Base-by-base conservation (phyloP, 2,113 vertebrate species). In the pig (Sus scrofa) region DNA sequence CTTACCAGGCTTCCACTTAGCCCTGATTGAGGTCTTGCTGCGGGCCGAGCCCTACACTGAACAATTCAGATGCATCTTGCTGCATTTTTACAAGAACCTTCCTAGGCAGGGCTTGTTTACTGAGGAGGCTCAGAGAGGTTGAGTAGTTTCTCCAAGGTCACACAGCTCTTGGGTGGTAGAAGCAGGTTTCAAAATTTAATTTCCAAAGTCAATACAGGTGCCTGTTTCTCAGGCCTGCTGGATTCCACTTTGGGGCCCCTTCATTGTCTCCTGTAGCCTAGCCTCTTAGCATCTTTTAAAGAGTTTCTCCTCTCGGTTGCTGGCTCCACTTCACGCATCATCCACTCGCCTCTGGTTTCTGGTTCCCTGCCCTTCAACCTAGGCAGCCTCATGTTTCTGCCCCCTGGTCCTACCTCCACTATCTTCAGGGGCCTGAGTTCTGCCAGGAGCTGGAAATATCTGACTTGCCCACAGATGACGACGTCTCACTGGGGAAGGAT, bases 241-340 rank as follows among this genome's bases (percentile, higher is more conserved):
- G 19, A 34, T 18, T 83, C 39, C 5, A 8, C 65, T 39, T 32
- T 56, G 10, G 27, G 27, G 78, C 26, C 37, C 32, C 27, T 83
- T 63, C 34, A 1, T 19, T 20, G 26, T 52, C 37, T 71, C 50
- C 20, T 2, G 27, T 5, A 32, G 75, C 39, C 60, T 39, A 39
- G 0, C 27, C 54, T 18, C 18, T 81, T 20, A 15, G 71, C 32
- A 18, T 60, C 50, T 79, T 63, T 60, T 44, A 4, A 32, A 24
- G 2, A 16, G 30, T 11, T 37, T 65, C 70, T 22, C 20, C 19
- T 77, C 13, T 60, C 39, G 63, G 26, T 1, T 1, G 20, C 9
- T 37, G 20, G 18, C 8, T 78, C 34, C 2, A 2, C 24, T 11
- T 19, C 19, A n/a, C 6, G 24, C 1, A 7, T 18, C 19, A 0